Evolutionary conservation across 30 jellyfish, hydroid and myxozoan species (phyloP).

Genomic region (Hydractinia symbiolongicarpus): DNA sequence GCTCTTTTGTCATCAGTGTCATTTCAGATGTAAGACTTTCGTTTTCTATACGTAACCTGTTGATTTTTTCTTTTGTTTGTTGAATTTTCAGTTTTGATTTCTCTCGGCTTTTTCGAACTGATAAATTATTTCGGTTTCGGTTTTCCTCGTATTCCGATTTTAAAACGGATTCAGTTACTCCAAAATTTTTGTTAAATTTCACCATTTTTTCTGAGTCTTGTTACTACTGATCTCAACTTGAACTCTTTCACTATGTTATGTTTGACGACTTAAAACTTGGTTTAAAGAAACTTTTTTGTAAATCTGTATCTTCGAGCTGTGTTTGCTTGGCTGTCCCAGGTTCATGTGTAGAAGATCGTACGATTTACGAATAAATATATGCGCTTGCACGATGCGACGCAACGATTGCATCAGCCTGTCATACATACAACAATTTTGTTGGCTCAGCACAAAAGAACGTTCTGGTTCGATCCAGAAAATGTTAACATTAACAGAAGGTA

Average conservation of each 20-base stretch:
- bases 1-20: slow-evolving; percentile 47
- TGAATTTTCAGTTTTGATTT: slow-evolving; percentile 44
- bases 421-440: slow-evolving; percentile 15
- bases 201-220: too few species aligned
- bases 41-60: slow-evolving; percentile 32
- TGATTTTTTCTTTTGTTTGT: slow-evolving; percentile 53
- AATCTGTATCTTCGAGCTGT: too few species aligned
- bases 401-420: slow-evolving; percentile 27
- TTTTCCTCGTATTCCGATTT: slow-evolving; percentile 12
- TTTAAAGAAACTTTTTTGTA: too few species aligned
- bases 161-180: too few species aligned
- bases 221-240: too few species aligned
- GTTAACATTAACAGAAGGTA: background rate
- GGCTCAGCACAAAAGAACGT: slow-evolving; percentile 6
- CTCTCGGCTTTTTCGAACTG: slow-evolving; percentile 74
- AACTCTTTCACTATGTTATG: too few species aligned
- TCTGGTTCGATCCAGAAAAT: background rate
- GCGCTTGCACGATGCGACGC: slow-evolving; percentile 7
- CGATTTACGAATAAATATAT: background rate
- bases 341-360: too few species aligned
- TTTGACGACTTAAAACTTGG: too few species aligned
- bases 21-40: slow-evolving; percentile 39
- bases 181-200: too few species aligned
- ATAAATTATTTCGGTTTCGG: slow-evolving; percentile 46
- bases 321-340: too few species aligned